These are phyloP conservation scores for Chironomus tepperi DNA, from an alignment of 1,140 invertebrate genomes.

Conservation along the genomic window DNA sequence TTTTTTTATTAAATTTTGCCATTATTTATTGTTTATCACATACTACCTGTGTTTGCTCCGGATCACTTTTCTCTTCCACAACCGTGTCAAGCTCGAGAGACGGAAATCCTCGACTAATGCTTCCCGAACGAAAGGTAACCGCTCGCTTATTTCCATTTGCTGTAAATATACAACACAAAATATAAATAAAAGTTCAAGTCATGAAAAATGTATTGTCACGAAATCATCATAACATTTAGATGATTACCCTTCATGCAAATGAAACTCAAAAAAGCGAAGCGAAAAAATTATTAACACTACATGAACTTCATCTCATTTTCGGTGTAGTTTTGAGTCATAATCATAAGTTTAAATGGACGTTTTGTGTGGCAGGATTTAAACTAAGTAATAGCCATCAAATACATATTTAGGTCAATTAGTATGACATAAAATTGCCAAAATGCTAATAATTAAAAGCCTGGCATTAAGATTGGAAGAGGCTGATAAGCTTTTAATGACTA, in stretches of 20 bases:
- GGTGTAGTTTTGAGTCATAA: neutral
- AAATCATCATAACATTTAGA: neutral
- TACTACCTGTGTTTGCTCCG: constrained; percentile 52
- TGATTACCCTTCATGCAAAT: neutral
- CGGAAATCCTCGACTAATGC: constrained; percentile 55
- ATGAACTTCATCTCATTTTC: no score
- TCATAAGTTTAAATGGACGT: neutral
- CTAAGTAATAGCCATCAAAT: no score
- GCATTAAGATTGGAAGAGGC: no score
- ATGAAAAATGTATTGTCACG: neutral
- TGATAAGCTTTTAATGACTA: no score
- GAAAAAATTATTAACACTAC: neutral
- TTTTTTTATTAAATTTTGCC: neutral
- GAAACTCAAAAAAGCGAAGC: neutral
- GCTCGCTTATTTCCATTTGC: constrained; percentile 50
- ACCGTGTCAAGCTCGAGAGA: constrained; percentile 70
- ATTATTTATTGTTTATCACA: constrained; percentile 32
- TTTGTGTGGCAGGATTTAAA: neutral
- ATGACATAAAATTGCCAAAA: no score
- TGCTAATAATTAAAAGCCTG: no score
- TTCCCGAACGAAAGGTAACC: constrained; percentile 55
- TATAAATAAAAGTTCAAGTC: neutral
- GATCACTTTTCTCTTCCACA: constrained; percentile 65
- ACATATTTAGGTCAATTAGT: no score
- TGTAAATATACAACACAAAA: constrained; percentile 25